Percentiles rank a stretch among this genome's conserved stretches.
Conservation (phyloP, 2,797 vertebrate genomes). For the Liasis olivaceus region DNA sequence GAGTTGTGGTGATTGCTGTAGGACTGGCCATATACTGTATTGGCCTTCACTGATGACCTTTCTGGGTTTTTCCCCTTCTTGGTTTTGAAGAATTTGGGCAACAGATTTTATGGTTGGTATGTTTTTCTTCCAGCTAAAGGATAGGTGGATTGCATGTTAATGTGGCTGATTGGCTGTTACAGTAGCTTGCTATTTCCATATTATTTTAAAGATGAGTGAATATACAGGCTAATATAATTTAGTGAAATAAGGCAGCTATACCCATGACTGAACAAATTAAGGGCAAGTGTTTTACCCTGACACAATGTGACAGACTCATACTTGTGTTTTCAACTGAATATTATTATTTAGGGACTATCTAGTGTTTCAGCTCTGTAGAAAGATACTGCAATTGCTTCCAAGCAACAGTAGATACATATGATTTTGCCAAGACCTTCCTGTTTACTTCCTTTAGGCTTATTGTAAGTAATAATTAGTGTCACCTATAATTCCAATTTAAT, state of each 20-base stretch:
- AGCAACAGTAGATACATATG: background rate
- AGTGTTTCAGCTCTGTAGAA: background rate
- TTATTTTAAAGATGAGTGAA: background rate
- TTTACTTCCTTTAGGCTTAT: background rate
- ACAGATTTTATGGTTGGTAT: background rate
- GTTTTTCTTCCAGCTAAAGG: background rate
- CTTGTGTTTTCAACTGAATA: background rate
- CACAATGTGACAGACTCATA: background rate
- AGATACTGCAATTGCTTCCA: background rate
- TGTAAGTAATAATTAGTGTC: background rate
- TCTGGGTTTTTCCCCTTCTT: background rate
- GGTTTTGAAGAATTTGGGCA: background rate
- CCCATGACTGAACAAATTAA: background rate
- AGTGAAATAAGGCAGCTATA: background rate
- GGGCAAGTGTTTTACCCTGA: background rate
- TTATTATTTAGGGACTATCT: background rate
- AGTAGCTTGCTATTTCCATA: conserved; percentile 12
- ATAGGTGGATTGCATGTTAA: background rate
- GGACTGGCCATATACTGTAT: background rate
- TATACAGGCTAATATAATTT: background rate
- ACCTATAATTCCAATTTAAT: background rate
- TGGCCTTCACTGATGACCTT: background rate
- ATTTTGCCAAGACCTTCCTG: background rate
- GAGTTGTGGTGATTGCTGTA: background rate
- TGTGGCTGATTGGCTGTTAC: background rate